Percentiles rank a stretch among this genome's conserved stretches.
These are phyloP conservation scores for Desmophyllum pertusum DNA, from an alignment of 92 coral and sea anemone species.

Conservation along the genomic window DNA sequence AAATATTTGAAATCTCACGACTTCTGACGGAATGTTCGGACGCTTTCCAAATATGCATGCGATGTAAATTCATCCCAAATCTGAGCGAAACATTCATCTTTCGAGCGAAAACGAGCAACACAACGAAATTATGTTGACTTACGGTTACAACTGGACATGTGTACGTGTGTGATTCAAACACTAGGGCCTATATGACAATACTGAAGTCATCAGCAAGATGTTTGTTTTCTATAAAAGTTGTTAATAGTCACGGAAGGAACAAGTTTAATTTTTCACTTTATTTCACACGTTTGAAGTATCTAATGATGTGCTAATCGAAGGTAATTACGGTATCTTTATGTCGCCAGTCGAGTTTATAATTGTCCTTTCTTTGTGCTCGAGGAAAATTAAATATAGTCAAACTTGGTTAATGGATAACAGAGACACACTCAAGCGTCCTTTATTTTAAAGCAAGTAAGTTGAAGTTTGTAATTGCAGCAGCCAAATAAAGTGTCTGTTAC, in stretches of 20 bases:
- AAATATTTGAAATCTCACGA: too few relatives aligned
- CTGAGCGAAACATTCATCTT: background rate
- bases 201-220: background rate
- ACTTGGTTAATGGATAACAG: background rate
- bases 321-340: background rate
- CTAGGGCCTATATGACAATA: conserved; percentile 15
- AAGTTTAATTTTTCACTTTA: background rate
- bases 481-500: background rate
- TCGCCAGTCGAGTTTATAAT: background rate
- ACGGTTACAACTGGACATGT: background rate
- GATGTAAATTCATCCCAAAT: background rate
- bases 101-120: background rate
- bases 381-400: background rate
- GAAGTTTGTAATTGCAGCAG: background rate
- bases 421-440: background rate
- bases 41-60: background rate
- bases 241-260: background rate
- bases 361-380: background rate
- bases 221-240: background rate
- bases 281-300: background rate
- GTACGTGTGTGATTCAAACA: conserved; percentile 14
- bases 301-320: background rate
- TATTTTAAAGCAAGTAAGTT: background rate
- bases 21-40: too few relatives aligned
- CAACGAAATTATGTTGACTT: background rate